Evolutionary conservation across 2,888 invertebrate species (phyloP), one percentile per base, ranked within the genome.

Genomic region (Ctena decussata): DNA sequence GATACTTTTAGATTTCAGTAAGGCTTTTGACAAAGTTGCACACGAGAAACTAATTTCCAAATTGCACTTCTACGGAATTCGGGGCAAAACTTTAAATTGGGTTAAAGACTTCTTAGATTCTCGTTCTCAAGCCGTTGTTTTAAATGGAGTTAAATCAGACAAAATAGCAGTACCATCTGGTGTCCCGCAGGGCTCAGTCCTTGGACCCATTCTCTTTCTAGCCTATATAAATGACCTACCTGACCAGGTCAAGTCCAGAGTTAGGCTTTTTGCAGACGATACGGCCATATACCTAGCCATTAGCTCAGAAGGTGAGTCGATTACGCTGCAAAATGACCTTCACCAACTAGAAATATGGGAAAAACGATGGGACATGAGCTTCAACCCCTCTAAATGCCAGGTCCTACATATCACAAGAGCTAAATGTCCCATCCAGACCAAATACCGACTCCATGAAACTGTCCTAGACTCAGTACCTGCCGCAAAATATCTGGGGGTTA

Each of bases 161-260:
- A 0, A 46, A 18, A 49, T 65, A 21, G 73, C 82, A 24, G 82
- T 82, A 18, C n/a, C 49, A 2, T 73, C 77, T 0, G 77, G 82
- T 12, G 77, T 72, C n/a, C 76, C 73, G 6, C 53, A 77, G n/a
- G 76, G 77, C 21, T 35, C 44, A 8, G 77, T 77, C 0, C 77
- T 82, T 32, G 77, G 65, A 0, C 65, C 82, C 3, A 65, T 77
- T 5, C 77, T 82, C 44, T 77, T 82, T 46, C 44, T 72, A 0
- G 24, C 32, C 1, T 82, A 72, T 35, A 82, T 77, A 53, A 77
- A 72, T 77, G 77, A 77, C n/a, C 57, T 82, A 27, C 77, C 72
- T 21, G 21, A 49, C 37, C 3, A 41, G 24, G 35, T 69, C 11
- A 2, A 46, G 0, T 82, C 69, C 39, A 73, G 73, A 49, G 46